A percentile compares a stretch with the other conserved stretches of the same genome.
Conservation (phyloP, 2,888 invertebrate genomes). For the Lucinisca nassula region DNA sequence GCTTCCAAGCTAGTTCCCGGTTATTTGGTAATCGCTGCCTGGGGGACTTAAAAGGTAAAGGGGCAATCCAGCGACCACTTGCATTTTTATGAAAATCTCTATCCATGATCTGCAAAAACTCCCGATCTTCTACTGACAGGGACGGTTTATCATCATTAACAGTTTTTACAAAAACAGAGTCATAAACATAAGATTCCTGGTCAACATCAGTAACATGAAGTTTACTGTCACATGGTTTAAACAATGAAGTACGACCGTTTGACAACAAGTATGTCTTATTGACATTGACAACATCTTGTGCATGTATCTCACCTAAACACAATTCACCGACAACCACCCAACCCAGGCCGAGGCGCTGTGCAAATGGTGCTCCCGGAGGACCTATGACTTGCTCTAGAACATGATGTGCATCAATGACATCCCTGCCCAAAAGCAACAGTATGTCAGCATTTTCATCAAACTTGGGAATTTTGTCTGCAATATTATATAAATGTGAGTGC, state of each 20-base stretch:
- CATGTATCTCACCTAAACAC: slow-evolving; percentile 55
- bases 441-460: slow-evolving; percentile 26
- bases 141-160: slow-evolving; percentile 4
- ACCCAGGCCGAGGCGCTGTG: slow-evolving; percentile 41
- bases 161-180: neutral
- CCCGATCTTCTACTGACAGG: neutral
- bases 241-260: slow-evolving; percentile 28
- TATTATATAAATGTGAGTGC: slow-evolving; percentile 38
- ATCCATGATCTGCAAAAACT: slow-evolving; percentile 15
- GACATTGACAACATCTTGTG: slow-evolving; percentile 37
- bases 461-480: slow-evolving; percentile 38
- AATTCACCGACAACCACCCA: slow-evolving; percentile 59
- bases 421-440: slow-evolving; percentile 49
- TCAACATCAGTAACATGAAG: slow-evolving; percentile 30
- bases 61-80: neutral
- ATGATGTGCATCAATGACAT: slow-evolving; percentile 58
- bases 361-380: slow-evolving; percentile 42
- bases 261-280: slow-evolving; percentile 34
- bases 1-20: neutral
- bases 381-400: slow-evolving; percentile 49
- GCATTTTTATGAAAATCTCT: neutral
- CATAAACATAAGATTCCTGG: neutral
- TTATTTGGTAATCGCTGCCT: neutral
- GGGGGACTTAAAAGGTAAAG: neutral
- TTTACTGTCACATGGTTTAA: slow-evolving; percentile 42